These are phyloP conservation scores for Lontra canadensis DNA, from an alignment of 2,113 vertebrate genomes.

Conservation along the genomic window DNA sequence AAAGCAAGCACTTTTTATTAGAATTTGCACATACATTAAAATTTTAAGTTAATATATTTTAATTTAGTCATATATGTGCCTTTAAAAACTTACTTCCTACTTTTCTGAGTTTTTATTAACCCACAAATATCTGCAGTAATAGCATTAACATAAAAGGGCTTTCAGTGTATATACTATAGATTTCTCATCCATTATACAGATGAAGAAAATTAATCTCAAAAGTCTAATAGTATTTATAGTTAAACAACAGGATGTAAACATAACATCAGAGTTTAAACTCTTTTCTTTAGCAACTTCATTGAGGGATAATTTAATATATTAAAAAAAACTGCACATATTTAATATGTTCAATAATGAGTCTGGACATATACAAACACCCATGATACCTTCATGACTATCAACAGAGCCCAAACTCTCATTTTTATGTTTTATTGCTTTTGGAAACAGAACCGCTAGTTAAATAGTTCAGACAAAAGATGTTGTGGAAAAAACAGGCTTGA, in stretches of 20 bases:
- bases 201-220: neutral
- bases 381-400: neutral
- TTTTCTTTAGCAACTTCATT: neutral
- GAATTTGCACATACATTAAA: neutral
- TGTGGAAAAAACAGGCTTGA: neutral
- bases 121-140: neutral
- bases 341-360: neutral
- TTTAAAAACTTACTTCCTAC: neutral
- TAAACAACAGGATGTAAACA: neutral
- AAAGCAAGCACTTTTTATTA: neutral
- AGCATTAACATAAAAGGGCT: neutral
- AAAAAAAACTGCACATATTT: neutral
- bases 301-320: neutral
- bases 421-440: neutral
- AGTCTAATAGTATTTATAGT: neutral
- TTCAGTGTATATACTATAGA: neutral
- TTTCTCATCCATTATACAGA: neutral
- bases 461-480: neutral
- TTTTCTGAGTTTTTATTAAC: conserved; percentile 2
- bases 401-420: neutral
- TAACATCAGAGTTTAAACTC: neutral
- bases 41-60: conserved; percentile 8
- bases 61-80: neutral
- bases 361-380: neutral
- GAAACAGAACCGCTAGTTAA: neutral